A percentile compares a stretch with the other conserved stretches of the same genome.
Evolutionary conservation across 1,140 invertebrate species (phyloP).

Genomic region (Probaryconus sp.): DNA sequence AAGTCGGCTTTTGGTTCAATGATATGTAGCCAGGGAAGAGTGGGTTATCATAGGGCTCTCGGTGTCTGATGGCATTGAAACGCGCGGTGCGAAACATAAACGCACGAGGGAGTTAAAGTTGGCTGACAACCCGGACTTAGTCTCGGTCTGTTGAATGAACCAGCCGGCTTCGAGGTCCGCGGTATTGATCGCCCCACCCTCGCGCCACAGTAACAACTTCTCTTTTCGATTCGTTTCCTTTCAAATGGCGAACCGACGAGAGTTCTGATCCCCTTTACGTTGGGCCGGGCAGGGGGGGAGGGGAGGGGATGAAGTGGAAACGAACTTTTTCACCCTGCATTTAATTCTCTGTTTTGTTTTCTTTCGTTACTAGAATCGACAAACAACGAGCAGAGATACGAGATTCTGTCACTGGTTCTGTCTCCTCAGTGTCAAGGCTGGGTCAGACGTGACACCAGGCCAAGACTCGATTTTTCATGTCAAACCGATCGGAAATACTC

Average conservation of each 20-base stretch:
- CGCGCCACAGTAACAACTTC: conserved; percentile 44
- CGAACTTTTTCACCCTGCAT: too few relatives aligned
- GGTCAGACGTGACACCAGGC: conserved; percentile 31
- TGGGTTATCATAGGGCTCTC: too few relatives aligned
- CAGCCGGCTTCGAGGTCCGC: conserved; percentile 68
- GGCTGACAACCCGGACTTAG: conserved; percentile 2
- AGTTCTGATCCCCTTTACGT: too few relatives aligned
- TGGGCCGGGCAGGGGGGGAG: too few relatives aligned
- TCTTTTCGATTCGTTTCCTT: conserved; percentile 19
- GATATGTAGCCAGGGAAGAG: too few relatives aligned
- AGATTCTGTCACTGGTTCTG: too few relatives aligned
- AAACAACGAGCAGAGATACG: conserved; percentile 29
- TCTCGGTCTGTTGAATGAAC: conserved; percentile 67
- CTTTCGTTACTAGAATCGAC: neutral
- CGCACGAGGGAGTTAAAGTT: neutral
- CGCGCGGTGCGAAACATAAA: neutral
- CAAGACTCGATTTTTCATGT: conserved; percentile 4
- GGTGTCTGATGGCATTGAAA: neutral
- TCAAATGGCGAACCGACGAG: conserved; percentile 1
- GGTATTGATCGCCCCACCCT: conserved; percentile 74
- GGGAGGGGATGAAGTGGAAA: too few relatives aligned
- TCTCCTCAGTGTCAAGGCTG: conserved; percentile 71
- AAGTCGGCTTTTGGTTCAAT: too few relatives aligned
- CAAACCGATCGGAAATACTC: too few relatives aligned
- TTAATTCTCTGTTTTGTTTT: too few relatives aligned